Evolutionary conservation across 1,140 invertebrate species (phyloP), one percentile per base, ranked within the genome.

Genomic region (Camponotus vicinus): DNA sequence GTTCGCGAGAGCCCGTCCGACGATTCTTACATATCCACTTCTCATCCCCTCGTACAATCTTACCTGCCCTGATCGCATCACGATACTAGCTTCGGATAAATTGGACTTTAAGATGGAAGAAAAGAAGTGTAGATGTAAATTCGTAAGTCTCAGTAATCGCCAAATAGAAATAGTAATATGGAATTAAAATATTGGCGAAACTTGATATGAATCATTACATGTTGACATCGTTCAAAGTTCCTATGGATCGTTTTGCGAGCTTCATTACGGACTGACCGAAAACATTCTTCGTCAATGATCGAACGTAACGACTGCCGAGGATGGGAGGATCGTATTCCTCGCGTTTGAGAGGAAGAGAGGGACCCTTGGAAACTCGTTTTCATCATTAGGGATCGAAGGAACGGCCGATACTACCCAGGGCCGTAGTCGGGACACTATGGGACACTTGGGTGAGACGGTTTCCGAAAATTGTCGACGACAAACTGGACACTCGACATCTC

Each of bases 391-490:
- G 85, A 89, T 80, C 63, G 80, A 80, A 86, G 79, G 85, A 91
- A 89, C 84, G 89, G 77, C 37, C 87, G 86, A 59, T 84, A 75
- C 52, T 76, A 86, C 70, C 64, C 76, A 90, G 85, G 77, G 73
- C 86, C 89, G 78, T 90, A 78, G 45, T 49, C 18, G 55, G 37
- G 9, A 18, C 8, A n/a, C 57, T 59, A 49, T 75, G 52, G 57
- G 55, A 86, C 63, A 78, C 66, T 86, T 45, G 77, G 69, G 83
- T 61, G 49, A 75, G 84, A 89, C 70, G 13, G 86, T 78, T 91
- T 77, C 78, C 79, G 88, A 93, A 91, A 94, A 94, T 94, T 89
- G 91, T 89, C 86, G 89, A 82, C 92, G 89, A 94, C 94, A 93
- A 91, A 94, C 89, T 86, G 89, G 89, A 92, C 91, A 93, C 88